A percentile compares a stretch with the other conserved stretches of the same genome.
These are phyloP conservation scores for Sebastes alutus DNA, from an alignment of 2,797 vertebrate genomes.

Conservation along the genomic window DNA sequence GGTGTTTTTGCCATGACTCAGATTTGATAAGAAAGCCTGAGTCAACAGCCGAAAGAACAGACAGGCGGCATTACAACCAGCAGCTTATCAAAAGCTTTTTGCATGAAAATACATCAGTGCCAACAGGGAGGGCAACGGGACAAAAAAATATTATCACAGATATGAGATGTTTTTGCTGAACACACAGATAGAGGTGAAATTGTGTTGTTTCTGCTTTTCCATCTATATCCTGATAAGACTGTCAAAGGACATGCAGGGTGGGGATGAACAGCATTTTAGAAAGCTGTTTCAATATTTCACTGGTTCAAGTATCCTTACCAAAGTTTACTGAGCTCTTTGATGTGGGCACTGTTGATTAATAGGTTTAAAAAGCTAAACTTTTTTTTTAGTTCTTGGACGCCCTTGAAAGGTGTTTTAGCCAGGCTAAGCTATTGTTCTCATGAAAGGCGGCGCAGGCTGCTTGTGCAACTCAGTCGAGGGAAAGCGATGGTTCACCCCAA, in stretches of 20 bases:
- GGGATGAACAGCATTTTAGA: conserved; percentile 32
- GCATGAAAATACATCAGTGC: conserved; percentile 63
- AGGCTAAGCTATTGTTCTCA: conserved; percentile 62
- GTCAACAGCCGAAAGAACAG: conserved; percentile 60
- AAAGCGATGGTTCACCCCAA: conserved; percentile 63
- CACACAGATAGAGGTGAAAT: conserved; percentile 61
- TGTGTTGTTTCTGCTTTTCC: conserved; percentile 62
- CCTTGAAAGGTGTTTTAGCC: conserved; percentile 68
- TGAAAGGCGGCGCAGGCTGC: conserved; percentile 42
- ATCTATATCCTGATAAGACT: conserved; percentile 64
- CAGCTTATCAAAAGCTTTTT: conserved; percentile 65
- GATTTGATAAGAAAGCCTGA: conserved; percentile 59
- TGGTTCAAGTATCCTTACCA: conserved; percentile 23
- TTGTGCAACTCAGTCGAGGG: conserved; percentile 50
- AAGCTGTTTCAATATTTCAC: conserved; percentile 60
- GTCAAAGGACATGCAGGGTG: conserved; percentile 47
- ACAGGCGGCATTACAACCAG: conserved; percentile 39
- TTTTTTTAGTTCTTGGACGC: conserved; percentile 37
- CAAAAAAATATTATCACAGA: conserved; percentile 68
- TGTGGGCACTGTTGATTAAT: conserved; percentile 54
- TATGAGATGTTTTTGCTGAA: conserved; percentile 71
- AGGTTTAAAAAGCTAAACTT: conserved; percentile 53
- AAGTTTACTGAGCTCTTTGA: conserved; percentile 58
- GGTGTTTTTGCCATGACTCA: conserved; percentile 40
- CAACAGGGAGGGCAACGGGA: conserved; percentile 51